Evolutionary conservation across 2,888 invertebrate species (phyloP).

Genomic region (Tolmerus cingulatus): DNA sequence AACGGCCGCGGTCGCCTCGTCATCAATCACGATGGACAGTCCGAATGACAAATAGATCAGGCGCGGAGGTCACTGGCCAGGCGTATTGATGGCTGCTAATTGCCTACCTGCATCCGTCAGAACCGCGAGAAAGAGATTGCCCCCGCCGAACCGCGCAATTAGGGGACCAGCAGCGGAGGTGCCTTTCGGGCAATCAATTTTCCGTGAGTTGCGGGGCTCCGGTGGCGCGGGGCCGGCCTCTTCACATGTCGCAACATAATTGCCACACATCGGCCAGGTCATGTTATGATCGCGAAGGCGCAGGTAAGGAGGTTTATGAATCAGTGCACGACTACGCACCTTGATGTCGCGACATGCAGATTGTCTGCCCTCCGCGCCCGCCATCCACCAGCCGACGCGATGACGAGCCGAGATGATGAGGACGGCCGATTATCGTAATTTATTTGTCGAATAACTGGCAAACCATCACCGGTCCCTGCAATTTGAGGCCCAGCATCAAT

Average conservation of each 20-base stretch:
- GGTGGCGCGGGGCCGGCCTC: background rate
- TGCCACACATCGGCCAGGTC: slow-evolving; percentile 6
- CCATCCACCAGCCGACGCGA: background rate
- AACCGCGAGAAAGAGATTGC: background rate
- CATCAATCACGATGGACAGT: slow-evolving; percentile 43
- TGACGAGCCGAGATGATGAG: slow-evolving; percentile 34
- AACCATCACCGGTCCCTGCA: slow-evolving; percentile 24
- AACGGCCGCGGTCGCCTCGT: background rate
- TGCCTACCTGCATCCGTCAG: slow-evolving; percentile 6
- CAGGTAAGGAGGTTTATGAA: slow-evolving; percentile 34
- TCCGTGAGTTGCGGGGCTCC: background rate
- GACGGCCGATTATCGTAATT: slow-evolving; percentile 34
- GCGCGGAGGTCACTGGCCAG: background rate
- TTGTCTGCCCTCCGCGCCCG: background rate
- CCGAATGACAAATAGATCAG: slow-evolving; percentile 44
- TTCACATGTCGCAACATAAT: slow-evolving; percentile 29
- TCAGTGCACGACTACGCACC: slow-evolving; percentile 43
- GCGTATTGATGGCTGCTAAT: slow-evolving; percentile 17
- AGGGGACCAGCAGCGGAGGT: background rate
- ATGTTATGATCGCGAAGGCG: background rate
- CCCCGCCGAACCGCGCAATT: background rate
- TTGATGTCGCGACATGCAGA: slow-evolving; percentile 36
- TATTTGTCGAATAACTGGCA: slow-evolving; percentile 32
- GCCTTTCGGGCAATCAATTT: slow-evolving; percentile 23
- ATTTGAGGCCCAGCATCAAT: background rate